Evolutionary conservation across 2,888 invertebrate genomes (phyloP), one percentile per base, ranked within the genome.

Genomic region (Brenthis hecate): DNA sequence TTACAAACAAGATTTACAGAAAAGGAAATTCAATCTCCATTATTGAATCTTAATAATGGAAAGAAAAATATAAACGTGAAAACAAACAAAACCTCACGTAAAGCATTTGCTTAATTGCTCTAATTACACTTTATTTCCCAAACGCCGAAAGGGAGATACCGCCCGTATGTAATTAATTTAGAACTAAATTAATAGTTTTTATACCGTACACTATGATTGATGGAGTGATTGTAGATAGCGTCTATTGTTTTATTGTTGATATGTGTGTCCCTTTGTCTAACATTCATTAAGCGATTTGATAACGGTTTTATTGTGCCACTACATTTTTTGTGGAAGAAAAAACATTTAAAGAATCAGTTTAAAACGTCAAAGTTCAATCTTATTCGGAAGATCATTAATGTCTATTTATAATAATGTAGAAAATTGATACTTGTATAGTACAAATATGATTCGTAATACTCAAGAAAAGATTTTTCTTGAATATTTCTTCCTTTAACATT

Each of bases 141-240:
- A 71, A 69, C 19, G 63, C 43, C 16, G 72, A 64, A 65, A 64
- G 28, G 47, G 64, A 66, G 71, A 67, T 66, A 57, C 53, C 6
- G 62, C 62, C 62, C 36, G 76, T 68, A 68, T 54, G 73, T 75
- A 81, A 85, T 85, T 81, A 83, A 81, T 78, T 78, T 76, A 75
- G 66, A 64, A 73, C 23, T 73, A 74, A 72, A 77, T 76, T 65
- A 76, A 71, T 72, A 70, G 72, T 70, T 71, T 67, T 67, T 70
- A 55, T 68, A 65, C 23, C 32, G 58, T 61, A 56, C 50, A 16
- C 56, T 56, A 73, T 75, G 76, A 76, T 75, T 71, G 75, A 77
- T 75, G 67, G 55, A 54, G 36, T n/a, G 58, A 47, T 57, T 65
- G 61, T 36, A 14, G 56, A 53, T 16, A 62, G 36, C 3, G 36